Conservation (phyloP, 2,888 invertebrate species). For the Ryuthela nishihirai region DNA sequence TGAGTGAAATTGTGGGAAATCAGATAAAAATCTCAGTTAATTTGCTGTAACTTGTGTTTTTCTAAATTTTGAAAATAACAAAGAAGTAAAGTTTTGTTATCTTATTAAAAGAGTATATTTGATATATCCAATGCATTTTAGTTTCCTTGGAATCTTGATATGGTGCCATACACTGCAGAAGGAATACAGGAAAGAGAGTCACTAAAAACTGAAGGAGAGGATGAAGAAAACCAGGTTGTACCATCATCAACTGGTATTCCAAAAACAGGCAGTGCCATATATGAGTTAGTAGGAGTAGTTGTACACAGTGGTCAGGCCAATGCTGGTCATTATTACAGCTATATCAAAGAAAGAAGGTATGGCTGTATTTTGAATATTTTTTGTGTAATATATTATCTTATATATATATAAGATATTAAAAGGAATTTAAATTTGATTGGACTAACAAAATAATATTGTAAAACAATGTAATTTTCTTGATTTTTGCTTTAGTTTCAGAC, state of each 20-base stretch:
- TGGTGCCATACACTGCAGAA: constrained; percentile 56
- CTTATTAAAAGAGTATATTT: too few species aligned
- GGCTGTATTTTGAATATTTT: neutral
- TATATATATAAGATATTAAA: too few species aligned
- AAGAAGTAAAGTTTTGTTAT: too few species aligned
- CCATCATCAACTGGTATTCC: constrained; percentile 5
- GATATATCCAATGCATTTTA: constrained; percentile 42
- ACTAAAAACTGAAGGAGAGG: constrained; percentile 15
- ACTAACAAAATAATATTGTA: too few species aligned
- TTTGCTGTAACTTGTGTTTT: too few species aligned
- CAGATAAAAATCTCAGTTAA: too few species aligned
- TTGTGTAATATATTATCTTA: neutral
- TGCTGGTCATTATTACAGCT: constrained; percentile 58
- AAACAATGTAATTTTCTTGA: too few species aligned
- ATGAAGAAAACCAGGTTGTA: constrained; percentile 32
- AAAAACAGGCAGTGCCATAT: constrained; percentile 42
- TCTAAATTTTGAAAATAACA: too few species aligned
- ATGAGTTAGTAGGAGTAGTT: constrained; percentile 56
- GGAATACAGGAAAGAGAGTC: constrained; percentile 48
- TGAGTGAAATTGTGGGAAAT: too few species aligned
- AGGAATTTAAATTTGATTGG: too few species aligned
- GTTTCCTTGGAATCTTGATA: constrained; percentile 56
- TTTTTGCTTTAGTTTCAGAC: too few species aligned
- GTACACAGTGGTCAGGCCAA: constrained; percentile 58
- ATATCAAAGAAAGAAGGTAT: constrained; percentile 50